A percentile compares a stretch with the other conserved stretches of the same genome.
phyloP scores from a whole-genome alignment of 2,888 invertebrate genomes.

The Drosophila suboccidentalis region DNA sequence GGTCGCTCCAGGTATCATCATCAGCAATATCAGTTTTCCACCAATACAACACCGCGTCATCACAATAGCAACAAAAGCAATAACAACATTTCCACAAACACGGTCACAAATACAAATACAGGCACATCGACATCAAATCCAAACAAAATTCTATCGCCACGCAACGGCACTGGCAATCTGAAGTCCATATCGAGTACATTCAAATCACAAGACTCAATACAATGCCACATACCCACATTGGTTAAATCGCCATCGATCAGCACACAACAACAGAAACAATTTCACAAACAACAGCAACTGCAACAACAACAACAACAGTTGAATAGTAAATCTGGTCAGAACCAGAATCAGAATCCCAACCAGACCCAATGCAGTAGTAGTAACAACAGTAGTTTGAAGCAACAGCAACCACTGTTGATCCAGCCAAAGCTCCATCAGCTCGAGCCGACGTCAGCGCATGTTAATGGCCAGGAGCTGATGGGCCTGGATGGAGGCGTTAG shows the following conservation, averaged over 20 bases:
- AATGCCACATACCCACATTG: conserved; percentile 85
- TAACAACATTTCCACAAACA: conserved; percentile 74
- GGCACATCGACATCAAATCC: conserved; percentile 77
- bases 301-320: conserved; percentile 62
- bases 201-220: conserved; percentile 85
- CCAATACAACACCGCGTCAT: conserved; percentile 87
- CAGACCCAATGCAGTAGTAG: conserved; percentile 60
- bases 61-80: conserved; percentile 85
- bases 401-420: conserved; percentile 82
- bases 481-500: conserved; percentile 78
- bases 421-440: conserved; percentile 82
- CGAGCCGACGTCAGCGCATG: conserved; percentile 60
- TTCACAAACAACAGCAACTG: conserved; percentile 78
- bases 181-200: conserved; percentile 85
- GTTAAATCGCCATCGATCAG: conserved; percentile 84
- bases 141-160: conserved; percentile 85
- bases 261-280: conserved; percentile 82
- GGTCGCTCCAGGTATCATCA: conserved; percentile 89
- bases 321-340: conserved; percentile 45
- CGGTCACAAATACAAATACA: conserved; percentile 64
- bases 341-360: conserved; percentile 6
- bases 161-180: conserved; percentile 82
- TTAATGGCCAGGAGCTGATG: conserved; percentile 71
- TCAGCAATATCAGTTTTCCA: conserved; percentile 86
- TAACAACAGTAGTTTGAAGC: conserved; percentile 78